Evolutionary conservation across 2,113 vertebrate species (phyloP), one percentile per base, ranked within the genome.

Genomic region (Miniopterus natalensis): DNA sequence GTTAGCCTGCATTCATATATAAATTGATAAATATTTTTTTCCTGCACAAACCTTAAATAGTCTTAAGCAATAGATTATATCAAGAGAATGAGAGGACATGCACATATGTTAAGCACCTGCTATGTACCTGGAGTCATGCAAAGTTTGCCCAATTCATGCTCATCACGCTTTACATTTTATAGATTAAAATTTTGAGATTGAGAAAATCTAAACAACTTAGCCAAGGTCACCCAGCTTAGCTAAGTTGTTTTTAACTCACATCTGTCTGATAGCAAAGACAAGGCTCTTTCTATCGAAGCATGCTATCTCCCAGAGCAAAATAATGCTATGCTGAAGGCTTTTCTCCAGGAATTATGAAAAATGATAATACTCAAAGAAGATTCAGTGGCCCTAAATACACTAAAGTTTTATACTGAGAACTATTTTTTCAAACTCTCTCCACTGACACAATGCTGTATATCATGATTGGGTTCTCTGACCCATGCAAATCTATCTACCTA

Each of bases 61-160:
- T 27, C 61, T 81, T 71, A 71, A 75, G 27, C 84, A 57, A 61
- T 70, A 88, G 65, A 80, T 68, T 77, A 70, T 89, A 79, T 55
- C 80, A 74, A 88, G 8, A 91, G 6, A 73, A 45, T 55, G 8
- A 84, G 53, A 95, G 8, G 20, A 70, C 21, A 87, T 65, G 49
- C 13, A 74, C 27, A 68, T 79, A 18, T 42, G 8, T 81, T 59
- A 75, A 47, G 31, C 18, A 94, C 40, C 31, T 84, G 25, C 9
- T 73, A 14, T 70, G 8, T 53, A 57, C 12, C n/a, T 88, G 23
- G 2, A 65, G 70, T 93, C 13, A 45, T 11, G 20, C 31, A 80
- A 84, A 89, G 17, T 66, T 88, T 77, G 25, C 63, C 18, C 13
- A 47, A 66, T 66, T 89, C 53, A 53, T 68, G 36, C 8, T 78